Conservation (phyloP, 2,113 vertebrate species). For the Echinops telfairi region DNA sequence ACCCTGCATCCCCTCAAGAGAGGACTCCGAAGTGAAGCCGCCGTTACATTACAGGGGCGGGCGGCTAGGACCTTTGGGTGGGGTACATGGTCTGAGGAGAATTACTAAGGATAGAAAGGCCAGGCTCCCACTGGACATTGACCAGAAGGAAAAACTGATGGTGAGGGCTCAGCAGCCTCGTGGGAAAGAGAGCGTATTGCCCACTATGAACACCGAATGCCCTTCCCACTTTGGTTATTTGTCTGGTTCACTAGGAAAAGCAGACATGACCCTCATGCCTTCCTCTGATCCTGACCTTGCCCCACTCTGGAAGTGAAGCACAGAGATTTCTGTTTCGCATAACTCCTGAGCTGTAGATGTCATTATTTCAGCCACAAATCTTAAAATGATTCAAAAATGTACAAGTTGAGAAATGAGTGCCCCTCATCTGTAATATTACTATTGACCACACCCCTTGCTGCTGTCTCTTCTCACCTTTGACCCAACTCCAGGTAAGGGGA, state of each 20-base stretch:
- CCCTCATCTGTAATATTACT: too few species aligned
- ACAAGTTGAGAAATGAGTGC: too few species aligned
- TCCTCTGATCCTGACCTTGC: background rate
- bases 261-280: background rate
- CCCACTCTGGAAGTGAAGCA: conserved; percentile 25
- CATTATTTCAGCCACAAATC: too few species aligned
- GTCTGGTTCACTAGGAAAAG: background rate
- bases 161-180: background rate
- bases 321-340: background rate
- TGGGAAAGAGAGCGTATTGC: too few species aligned
- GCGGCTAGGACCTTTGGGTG: background rate
- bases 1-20: background rate
- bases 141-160: background rate
- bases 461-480: background rate
- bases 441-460: background rate
- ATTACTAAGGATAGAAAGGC: background rate
- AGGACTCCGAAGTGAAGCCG: background rate
- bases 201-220: background rate
- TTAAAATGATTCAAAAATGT: too few species aligned
- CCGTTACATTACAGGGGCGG: background rate
- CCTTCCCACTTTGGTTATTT: background rate
- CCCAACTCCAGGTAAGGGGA: background rate
- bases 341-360: background rate
- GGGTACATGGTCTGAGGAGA: background rate
- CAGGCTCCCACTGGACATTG: background rate